Evolutionary conservation across 2,113 vertebrate genomes (phyloP), one percentile per base, ranked within the genome.

Genomic region (Ahaetulla prasina): DNA sequence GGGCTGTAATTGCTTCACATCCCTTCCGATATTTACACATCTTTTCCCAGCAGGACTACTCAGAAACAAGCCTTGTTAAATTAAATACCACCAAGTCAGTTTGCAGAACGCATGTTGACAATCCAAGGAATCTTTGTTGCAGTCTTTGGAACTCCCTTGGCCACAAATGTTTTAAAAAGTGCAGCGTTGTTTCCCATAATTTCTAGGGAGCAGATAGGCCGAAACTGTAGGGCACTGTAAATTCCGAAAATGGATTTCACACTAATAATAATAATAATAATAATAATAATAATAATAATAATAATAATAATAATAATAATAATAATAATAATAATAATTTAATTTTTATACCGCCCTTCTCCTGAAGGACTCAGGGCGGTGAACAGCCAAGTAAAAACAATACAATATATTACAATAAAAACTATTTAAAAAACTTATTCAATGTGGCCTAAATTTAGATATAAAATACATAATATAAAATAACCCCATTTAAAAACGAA

Each of bases 1-100:
- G 0, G 0, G 1, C 2, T 0, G 35, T 0, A 0, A 47, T 47
- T 45, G 7, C 27, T 23, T 10, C 1, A 1, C 27, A 54, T 45
- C 50, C 47, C 86, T 7, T 84, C 35, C 1, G 50, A 89, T 53
- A 52, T 91, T 23, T 0, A 2, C 84, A 12, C 23, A 47, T 25
- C 43, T 47, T 12, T 47, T 27, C 43, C 84, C 43, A 6, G 45
- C 45, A 85, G 23, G 3, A 4, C 25, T 49, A 85, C 84, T 80
- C 35, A 39, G 18, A 80, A 39, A n/a, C 35, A 80, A 80, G 18
- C 7, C 68, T 12, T n/a, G 12, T 16, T 68, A 30, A 68, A 68
- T 68, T 68, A 68, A 68, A n/a, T 68, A 68, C 30, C 63, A 35
- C 63, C 68, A 80, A 39, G 18, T 80, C 68, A 80, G 68, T 80